A percentile compares a stretch with the other conserved stretches of the same genome.
These are phyloP conservation scores for Drosophila yakuba DNA, from an alignment of 1,140 invertebrate genomes.

Conservation along the genomic window DNA sequence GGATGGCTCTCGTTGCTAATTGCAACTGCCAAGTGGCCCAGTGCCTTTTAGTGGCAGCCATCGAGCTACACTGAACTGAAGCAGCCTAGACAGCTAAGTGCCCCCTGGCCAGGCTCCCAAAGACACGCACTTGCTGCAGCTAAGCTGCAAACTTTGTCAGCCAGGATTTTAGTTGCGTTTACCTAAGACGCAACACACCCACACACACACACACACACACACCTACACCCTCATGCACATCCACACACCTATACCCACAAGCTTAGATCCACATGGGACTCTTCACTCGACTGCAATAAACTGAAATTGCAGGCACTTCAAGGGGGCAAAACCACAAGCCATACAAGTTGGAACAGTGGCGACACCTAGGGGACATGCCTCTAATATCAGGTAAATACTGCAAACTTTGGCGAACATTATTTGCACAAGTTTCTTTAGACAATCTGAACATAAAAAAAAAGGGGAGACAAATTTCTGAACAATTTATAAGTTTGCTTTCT, in stretches of 20 bases:
- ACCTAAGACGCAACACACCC: constrained; percentile 39
- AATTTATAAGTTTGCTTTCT: not conserved
- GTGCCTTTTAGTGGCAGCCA: constrained; percentile 44
- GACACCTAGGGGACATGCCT: not conserved
- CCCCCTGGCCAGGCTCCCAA: constrained; percentile 42
- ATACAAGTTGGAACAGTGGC: constrained; percentile 24
- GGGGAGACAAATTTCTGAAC: not conserved
- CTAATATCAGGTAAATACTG: not conserved
- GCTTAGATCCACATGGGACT: constrained; percentile 24
- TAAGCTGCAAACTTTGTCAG: constrained; percentile 53
- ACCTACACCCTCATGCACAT: not conserved
- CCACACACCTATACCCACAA: not conserved
- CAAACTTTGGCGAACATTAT: not conserved
- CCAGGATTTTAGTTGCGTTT: constrained; percentile 47
- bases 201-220: not conserved
- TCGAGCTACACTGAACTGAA: constrained; percentile 11
- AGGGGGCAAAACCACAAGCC: not conserved
- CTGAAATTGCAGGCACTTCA: constrained; percentile 63
- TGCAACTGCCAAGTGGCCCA: constrained; percentile 54
- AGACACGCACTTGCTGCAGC: constrained; percentile 45
- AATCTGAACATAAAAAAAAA: not conserved
- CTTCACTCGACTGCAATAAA: constrained; percentile 54
- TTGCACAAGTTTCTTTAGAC: not conserved
- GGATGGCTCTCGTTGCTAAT: constrained; percentile 52
- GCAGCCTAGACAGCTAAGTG: constrained; percentile 37